A percentile compares a stretch with the other conserved stretches of the same genome.
phyloP scores from a whole-genome alignment of 2,113 vertebrate genomes.

The Regulus satrapa region DNA sequence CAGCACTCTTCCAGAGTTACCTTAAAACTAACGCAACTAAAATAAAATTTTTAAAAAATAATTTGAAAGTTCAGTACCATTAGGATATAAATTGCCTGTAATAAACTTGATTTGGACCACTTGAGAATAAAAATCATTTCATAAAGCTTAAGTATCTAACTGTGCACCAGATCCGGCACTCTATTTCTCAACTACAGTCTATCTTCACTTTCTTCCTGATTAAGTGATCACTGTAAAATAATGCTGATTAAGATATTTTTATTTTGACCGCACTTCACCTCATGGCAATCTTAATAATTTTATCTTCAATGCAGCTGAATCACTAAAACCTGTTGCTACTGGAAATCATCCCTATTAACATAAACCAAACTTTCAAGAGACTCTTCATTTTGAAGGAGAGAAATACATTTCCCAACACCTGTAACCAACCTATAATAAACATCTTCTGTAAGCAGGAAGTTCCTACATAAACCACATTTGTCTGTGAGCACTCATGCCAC shows the following conservation, averaged over 20 bases:
- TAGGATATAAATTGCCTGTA: conserved; percentile 1
- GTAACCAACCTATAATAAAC: neutral
- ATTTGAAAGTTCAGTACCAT: neutral
- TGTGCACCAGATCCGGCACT: neutral
- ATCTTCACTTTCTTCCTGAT: neutral
- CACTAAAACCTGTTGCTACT: neutral
- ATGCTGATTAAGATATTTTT: conserved; percentile 29
- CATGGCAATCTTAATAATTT: neutral
- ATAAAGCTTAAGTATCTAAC: neutral
- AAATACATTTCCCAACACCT: neutral
- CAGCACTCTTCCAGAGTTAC: neutral
- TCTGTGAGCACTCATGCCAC: fast-evolving
- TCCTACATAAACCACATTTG: neutral
- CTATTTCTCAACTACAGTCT: neutral
- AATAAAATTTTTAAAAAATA: neutral
- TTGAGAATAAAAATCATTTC: neutral
- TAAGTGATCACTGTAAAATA: conserved; percentile 25
- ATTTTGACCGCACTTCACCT: neutral
- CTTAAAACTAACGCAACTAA: neutral
- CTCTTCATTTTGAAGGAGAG: neutral
- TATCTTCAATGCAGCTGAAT: neutral
- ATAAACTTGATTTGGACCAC: conserved; percentile 29
- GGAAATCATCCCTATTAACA: neutral
- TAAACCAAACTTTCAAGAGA: neutral
- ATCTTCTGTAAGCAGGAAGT: neutral